Evolutionary conservation across 92 coral and sea anemone genomes (phyloP).

Genomic region (Blastomussa wellsi): DNA sequence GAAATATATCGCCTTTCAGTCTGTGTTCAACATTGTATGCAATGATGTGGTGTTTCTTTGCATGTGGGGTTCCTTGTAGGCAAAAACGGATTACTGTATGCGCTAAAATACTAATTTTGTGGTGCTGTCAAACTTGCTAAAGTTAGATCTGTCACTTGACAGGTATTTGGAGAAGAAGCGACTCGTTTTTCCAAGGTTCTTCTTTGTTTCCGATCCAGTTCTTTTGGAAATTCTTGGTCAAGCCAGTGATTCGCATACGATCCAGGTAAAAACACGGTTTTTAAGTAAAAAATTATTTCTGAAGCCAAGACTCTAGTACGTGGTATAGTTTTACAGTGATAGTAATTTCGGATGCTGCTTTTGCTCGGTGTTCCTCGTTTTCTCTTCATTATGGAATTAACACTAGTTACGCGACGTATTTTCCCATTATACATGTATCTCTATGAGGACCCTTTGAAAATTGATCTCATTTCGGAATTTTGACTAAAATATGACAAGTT

Average conservation of each 20-base stretch:
- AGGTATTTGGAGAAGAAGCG: slow-evolving; percentile 90
- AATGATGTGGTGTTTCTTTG: neutral
- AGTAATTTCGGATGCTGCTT: no score
- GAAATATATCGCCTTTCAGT: neutral
- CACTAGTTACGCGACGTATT: no score
- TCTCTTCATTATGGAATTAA: no score
- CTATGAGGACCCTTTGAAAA: no score
- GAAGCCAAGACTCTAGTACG: no score
- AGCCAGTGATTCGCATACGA: slow-evolving; percentile 92
- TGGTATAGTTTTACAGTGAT: no score
- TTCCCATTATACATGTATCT: no score
- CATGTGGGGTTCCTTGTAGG: neutral
- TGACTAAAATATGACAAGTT: no score
- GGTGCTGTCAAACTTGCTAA: neutral
- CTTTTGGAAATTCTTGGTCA: slow-evolving; percentile 89
- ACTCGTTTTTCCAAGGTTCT: slow-evolving; percentile 83
- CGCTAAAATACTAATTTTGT: neutral
- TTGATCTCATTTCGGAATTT: no score
- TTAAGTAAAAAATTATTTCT: no score
- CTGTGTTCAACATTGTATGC: neutral
- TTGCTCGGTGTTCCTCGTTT: no score
- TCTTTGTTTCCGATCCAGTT: slow-evolving; percentile 91
- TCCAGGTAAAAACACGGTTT: slow-evolving; percentile 66
- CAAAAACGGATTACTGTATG: neutral
- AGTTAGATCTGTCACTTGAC: neutral